Base-by-base conservation (phyloP, 1,140 invertebrate species). In the Heterodera carotae region DNA sequence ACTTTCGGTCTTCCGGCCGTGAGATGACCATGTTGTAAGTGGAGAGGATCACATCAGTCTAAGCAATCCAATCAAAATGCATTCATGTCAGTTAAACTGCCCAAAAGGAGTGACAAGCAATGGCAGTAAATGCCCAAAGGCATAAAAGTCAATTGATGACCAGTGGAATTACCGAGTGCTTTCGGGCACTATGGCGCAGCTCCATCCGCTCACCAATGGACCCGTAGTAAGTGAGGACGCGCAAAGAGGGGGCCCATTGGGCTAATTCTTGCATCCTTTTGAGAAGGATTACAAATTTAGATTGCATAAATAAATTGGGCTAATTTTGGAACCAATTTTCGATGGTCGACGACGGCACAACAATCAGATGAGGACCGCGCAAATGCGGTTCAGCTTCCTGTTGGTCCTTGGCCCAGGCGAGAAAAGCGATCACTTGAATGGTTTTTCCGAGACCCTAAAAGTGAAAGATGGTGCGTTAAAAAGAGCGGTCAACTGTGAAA, bases 1-100 rank as follows among this genome's bases (percentile, higher is more conserved):
- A 92, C 84, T 92, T 93, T 59, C 93, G 91, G 87, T 98, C 96
- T 83, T 97, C 95, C 0, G 93, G 91, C 81, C 91, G 93, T 79
- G 93, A 94, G 18, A 90, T 91, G 7, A 94, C 91, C 87, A 85
- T 86, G 64, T 86, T 82, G 80, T 85, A 85, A 1, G 83, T 84
- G 31, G 83, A 85, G 5, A 84, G 74, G 53, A 84, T 66, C 7
- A 84, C 76, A 59, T 84, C 83, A 8, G 76, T 74, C 83, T 83
- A 66, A 33, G 39, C 15, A 7, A 43, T 43, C 39, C 39, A 43
- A 29, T 43, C 6, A 36, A 81, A 73, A 48, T n/a, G 3, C 22
- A 33, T 80, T 76, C 22, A 29, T 12, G n/a, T n/a, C 76, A 68
- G 59, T 39, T 77, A 66, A 74, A 64, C 34, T 43, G 39, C 7